A percentile compares a stretch with the other conserved stretches of the same genome.
Conservation (phyloP, 37 sponge, comb jelly and placozoan species). For the Ianthella basta region DNA sequence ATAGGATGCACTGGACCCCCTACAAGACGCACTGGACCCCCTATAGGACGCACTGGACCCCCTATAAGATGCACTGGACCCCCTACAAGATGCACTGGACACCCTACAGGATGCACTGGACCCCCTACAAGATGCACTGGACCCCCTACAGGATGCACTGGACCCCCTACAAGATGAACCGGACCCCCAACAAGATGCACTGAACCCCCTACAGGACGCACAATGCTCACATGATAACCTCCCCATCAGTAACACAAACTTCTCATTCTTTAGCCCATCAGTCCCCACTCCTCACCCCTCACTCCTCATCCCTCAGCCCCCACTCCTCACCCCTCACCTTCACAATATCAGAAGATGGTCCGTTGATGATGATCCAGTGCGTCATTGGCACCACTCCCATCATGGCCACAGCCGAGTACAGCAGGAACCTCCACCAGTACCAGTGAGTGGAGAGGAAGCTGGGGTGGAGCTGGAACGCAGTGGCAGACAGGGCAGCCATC, state of each 20-base stretch:
- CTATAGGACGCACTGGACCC: no score
- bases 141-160: no score
- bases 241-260: background rate
- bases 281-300: background rate
- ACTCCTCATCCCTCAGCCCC: background rate
- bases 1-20: no score
- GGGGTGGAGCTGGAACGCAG: constrained; percentile 51
- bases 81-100: no score
- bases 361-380: constrained; percentile 76
- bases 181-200: no score
- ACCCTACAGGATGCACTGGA: no score
- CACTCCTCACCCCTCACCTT: constrained; percentile 28
- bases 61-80: no score
- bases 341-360: constrained; percentile 56
- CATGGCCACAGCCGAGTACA: constrained; percentile 73
- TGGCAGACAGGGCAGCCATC: constrained; percentile 29
- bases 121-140: no score
- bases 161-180: no score
- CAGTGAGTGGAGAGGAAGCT: constrained; percentile 78
- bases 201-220: no score
- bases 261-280: background rate
- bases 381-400: constrained; percentile 79
- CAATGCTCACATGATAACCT: no score
- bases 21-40: no score
- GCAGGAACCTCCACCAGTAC: constrained; percentile 67